A percentile compares a stretch with the other conserved stretches of the same genome.
phyloP scores from a whole-genome alignment of 2,113 vertebrate genomes.

The Mustelus asterias region DNA sequence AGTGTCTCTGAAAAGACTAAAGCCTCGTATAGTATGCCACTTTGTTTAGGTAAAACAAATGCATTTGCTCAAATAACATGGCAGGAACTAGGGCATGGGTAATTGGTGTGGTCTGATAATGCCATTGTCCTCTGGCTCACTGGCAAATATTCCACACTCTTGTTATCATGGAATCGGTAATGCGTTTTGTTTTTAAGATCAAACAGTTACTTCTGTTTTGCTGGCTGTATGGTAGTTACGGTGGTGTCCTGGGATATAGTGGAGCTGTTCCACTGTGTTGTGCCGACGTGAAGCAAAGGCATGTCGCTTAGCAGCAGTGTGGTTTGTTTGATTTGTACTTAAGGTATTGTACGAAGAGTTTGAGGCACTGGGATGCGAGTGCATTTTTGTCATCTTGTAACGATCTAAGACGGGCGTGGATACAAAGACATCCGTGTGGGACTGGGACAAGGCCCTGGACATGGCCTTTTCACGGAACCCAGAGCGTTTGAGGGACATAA shows the following conservation, averaged over 20 bases:
- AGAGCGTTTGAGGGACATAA: conserved; percentile 71
- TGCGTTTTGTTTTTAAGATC: conserved; percentile 44
- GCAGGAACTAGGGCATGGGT: conserved; percentile 7
- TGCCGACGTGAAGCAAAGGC: conserved; percentile 93
- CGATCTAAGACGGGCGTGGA: conserved; percentile 91
- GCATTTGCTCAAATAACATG: conserved; percentile 34
- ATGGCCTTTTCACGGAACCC: conserved; percentile 80
- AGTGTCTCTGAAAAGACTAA: conserved; percentile 30
- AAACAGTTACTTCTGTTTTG: conserved; percentile 99
- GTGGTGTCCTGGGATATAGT: conserved; percentile 86
- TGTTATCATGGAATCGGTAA: conserved; percentile 1
- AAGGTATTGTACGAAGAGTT: conserved; percentile 90
- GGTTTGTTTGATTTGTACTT: conserved; percentile 60
- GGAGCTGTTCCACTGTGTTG: conserved; percentile 94
- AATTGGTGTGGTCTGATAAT: neutral
- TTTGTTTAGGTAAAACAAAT: conserved; percentile 42
- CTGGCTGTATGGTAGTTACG: conserved; percentile 94
- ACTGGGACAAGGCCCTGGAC: conserved; percentile 77
- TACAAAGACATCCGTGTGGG: conserved; percentile 90
- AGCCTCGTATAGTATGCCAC: conserved; percentile 27
- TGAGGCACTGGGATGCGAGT: conserved; percentile 96
- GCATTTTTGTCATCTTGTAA: conserved; percentile 98
- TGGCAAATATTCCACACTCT: conserved; percentile 18
- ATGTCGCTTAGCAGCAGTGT: conserved; percentile 83
- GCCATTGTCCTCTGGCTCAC: conserved; percentile 19